These are phyloP conservation scores for Holothuria glaberrima DNA, from an alignment of 35 echinoderm and acorn worm genomes.

Conservation along the genomic window DNA sequence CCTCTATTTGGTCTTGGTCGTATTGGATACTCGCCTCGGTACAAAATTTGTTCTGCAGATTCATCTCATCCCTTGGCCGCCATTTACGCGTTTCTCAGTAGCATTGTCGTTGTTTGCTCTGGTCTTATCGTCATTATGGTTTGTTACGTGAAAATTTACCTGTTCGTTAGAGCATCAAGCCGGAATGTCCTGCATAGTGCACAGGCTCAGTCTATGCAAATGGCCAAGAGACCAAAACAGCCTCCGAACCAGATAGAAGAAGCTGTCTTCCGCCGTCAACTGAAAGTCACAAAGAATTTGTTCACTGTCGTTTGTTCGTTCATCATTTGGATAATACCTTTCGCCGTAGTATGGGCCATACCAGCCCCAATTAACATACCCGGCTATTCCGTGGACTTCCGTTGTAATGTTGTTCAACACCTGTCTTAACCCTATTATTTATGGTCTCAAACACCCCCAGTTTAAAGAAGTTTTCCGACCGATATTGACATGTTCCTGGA, in stretches of 20 bases:
- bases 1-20: conserved; percentile 49
- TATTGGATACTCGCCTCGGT: conserved; percentile 57
- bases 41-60: conserved; percentile 65
- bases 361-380: background rate
- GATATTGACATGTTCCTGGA: no score
- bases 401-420: conserved; percentile 39
- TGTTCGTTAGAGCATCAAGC: no score
- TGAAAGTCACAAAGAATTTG: conserved; percentile 70
- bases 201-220: background rate
- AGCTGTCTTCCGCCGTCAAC: conserved; percentile 30
- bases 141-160: no score
- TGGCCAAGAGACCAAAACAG: background rate
- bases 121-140: no score
- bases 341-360: background rate
- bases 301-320: conserved; percentile 65
- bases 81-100: background rate
- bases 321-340: conserved; percentile 19
- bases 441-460: conserved; percentile 46
- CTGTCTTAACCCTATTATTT: conserved; percentile 50
- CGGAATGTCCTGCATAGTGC: no score
- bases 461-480: conserved; percentile 50
- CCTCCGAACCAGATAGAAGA: conserved; percentile 25
- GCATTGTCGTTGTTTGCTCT: no score
- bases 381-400: background rate
- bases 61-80: background rate